phyloP scores from a whole-genome alignment of 2,113 vertebrate species.

The Erythrocercus mccallii region DNA sequence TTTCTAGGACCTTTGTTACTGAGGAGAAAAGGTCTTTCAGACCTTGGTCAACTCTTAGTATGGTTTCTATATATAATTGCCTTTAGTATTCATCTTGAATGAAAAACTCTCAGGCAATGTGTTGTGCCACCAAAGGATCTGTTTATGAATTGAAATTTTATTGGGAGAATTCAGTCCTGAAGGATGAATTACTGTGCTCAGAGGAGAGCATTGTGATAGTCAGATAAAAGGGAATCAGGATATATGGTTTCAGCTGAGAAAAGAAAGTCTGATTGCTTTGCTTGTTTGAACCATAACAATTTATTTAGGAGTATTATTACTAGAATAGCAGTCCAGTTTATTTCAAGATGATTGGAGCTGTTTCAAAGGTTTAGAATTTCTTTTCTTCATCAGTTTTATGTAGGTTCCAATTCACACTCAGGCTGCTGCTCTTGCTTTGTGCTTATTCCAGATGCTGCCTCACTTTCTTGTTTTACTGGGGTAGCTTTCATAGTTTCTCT shows the following conservation, averaged over 20 bases:
- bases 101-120: not conserved
- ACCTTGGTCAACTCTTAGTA: not conserved
- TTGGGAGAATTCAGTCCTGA: not conserved
- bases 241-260: not conserved
- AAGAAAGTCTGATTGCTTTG: constrained; percentile 9
- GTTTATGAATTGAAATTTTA: not conserved
- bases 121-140: not conserved
- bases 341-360: constrained; percentile 34
- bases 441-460: not conserved
- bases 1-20: not conserved
- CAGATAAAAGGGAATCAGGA: not conserved
- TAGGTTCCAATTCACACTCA: not conserved
- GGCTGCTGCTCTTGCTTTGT: not conserved
- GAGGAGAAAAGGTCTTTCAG: not conserved
- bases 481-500: not conserved
- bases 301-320: constrained; percentile 12
- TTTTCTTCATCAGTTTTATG: not conserved
- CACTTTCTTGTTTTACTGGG: not conserved
- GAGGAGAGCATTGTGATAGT: not conserved
- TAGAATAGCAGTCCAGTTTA: not conserved
- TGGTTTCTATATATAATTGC: not conserved
- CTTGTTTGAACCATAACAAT: not conserved
- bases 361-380: constrained; percentile 31
- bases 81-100: not conserved
- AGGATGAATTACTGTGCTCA: not conserved